Evolutionary conservation across 2,888 invertebrate genomes (phyloP).

Genomic region (Osmoderma eremita): DNA sequence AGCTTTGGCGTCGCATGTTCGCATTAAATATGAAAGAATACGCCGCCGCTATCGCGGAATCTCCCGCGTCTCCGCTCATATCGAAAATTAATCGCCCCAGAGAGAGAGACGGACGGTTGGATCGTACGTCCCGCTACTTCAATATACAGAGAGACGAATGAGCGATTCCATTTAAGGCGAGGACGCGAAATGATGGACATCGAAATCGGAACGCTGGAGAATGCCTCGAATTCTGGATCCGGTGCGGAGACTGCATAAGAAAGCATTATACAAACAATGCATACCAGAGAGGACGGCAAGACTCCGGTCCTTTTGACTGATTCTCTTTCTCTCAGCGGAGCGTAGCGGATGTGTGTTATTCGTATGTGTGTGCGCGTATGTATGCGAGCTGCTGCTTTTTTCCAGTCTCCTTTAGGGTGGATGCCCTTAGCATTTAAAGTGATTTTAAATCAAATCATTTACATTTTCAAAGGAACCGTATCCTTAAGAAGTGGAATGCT

Average conservation of each 20-base stretch:
- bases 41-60: constrained; percentile 26
- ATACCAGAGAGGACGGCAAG: constrained; percentile 50
- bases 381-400: constrained; percentile 20
- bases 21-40: constrained; percentile 28
- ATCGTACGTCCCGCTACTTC: constrained; percentile 1
- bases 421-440: constrained; percentile 61
- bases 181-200: constrained; percentile 43
- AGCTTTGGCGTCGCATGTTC: constrained; percentile 22
- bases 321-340: constrained; percentile 44
- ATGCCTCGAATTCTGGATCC: constrained; percentile 45
- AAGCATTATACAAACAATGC: constrained; percentile 62
- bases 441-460: constrained; percentile 59
- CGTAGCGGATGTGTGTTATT: not conserved
- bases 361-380: constrained; percentile 8
- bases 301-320: constrained; percentile 46
- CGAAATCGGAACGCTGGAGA: constrained; percentile 41
- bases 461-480: constrained; percentile 54
- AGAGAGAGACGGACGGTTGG: constrained; percentile 8
- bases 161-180: constrained; percentile 40
- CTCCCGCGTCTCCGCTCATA: not conserved
- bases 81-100: constrained; percentile 30
- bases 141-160: constrained; percentile 17
- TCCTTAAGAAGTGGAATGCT: constrained; percentile 43
- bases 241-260: constrained; percentile 58
- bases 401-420: constrained; percentile 42